Base-by-base conservation (phyloP, 2,113 vertebrate genomes). In the Oxyura jamaicensis region DNA sequence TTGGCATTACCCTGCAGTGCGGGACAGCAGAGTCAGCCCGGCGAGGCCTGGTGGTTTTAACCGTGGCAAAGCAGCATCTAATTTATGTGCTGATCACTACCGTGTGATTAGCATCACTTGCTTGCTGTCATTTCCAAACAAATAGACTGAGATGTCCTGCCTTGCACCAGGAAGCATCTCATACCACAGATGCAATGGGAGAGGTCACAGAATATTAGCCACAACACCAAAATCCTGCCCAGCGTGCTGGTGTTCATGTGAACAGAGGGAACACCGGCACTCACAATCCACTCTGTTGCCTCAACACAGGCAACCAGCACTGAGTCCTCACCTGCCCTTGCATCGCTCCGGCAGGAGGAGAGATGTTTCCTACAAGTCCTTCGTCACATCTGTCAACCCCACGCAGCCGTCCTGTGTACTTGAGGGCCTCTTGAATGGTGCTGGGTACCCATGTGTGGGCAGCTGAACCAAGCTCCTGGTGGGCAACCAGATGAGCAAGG, bases 271-370 rank as follows among this genome's bases (percentile, higher is more conserved):
- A 80, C 90, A 13, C 4, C 17, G 39, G 8, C 69, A 39, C 42
- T 48, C 21, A 33, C 8, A 59, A 16, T 20, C 14, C 2, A 25
- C 10, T 74, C 86, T 0, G 2, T 41, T 81, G 9, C 67, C 50
- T 71, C 52, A 36, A 31, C 11, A 8, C 14, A 17, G 35, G 28
- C 46, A 75, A 48, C 36, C 18, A 33, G 15, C 0, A 0, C 21
- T 63, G 81, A 78, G 58, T 55, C 25, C 60, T 42, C 52, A 46
- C 19, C 29, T 41, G 58, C 31, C 46, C 13, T 75, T 2, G 0
- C 36, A 18, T 13, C 78, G 21, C 25, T 84, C 36, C 10, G 36
- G 25, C 31, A 63, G 56, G 8, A 31, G 19, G 25, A 41, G 13
- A 22, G 8, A 46, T 16, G 4, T 29, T 72, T 59, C 35, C 42